These are phyloP conservation scores for Onthophagus sagittarius DNA, from an alignment of 2,888 invertebrate species.

Conservation along the genomic window DNA sequence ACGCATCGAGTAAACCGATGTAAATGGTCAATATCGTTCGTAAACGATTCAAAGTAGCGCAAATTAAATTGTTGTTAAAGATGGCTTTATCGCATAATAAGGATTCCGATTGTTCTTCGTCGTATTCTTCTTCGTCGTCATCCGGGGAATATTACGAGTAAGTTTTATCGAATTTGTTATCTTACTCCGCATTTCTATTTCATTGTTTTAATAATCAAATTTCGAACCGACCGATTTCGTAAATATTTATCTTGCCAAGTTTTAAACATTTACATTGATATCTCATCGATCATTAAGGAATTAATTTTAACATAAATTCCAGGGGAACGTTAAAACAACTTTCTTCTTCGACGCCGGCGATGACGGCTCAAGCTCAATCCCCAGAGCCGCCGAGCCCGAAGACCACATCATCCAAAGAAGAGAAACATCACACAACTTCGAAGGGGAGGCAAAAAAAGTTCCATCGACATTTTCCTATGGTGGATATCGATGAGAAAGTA, in stretches of 20 bases:
- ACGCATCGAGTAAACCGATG: neutral
- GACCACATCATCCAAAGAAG: slow-evolving; percentile 27
- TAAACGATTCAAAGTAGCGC: neutral
- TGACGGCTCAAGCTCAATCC: slow-evolving; percentile 48
- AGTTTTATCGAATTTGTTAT: slow-evolving; percentile 1
- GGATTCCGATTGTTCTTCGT: slow-evolving; percentile 14
- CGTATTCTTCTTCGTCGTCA: slow-evolving; percentile 15
- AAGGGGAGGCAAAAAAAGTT: slow-evolving; percentile 85
- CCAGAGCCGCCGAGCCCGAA: slow-evolving; percentile 48
- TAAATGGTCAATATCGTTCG: slow-evolving; percentile 17
- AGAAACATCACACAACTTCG: slow-evolving; percentile 50
- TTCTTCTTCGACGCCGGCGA: slow-evolving; percentile 55
- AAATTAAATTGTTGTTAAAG: slow-evolving; percentile 15
- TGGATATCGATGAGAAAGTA: slow-evolving; percentile 78
- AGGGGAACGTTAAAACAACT: slow-evolving; percentile 59
- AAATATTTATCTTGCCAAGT: neutral
- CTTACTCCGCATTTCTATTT: neutral
- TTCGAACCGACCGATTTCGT: neutral
- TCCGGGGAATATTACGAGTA: slow-evolving; percentile 17
- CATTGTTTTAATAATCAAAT: neutral
- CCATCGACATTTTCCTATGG: slow-evolving; percentile 80
- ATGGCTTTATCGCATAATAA: slow-evolving; percentile 4
- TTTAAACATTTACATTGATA: too few species aligned
- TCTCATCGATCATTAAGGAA: neutral
- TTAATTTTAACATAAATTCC: slow-evolving; percentile 31